Evolutionary conservation across 2,113 vertebrate genomes (phyloP).

Genomic region (Sebastes schlegelii): DNA sequence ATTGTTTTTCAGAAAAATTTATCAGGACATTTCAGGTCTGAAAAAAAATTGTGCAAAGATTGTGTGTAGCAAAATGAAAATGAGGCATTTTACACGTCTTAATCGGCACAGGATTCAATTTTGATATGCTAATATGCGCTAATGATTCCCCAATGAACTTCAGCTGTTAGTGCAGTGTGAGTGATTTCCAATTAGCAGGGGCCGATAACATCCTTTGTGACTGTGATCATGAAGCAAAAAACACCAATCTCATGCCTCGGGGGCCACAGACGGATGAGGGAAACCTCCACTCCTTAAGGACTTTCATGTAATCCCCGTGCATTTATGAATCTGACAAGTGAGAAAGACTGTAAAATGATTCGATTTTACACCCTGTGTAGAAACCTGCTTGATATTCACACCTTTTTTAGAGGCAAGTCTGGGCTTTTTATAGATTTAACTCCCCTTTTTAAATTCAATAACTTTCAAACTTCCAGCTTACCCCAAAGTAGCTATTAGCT

Average conservation of each 20-base stretch:
- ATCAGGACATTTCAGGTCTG: neutral
- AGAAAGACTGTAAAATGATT: neutral
- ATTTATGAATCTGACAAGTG: constrained; percentile 26
- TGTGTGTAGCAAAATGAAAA: constrained; percentile 26
- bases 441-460: neutral
- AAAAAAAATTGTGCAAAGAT: neutral
- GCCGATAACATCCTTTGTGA: constrained; percentile 54
- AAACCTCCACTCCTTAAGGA: constrained; percentile 24
- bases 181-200: constrained; percentile 69
- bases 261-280: constrained; percentile 22
- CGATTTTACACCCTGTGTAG: neutral
- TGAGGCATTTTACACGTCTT: constrained; percentile 41
- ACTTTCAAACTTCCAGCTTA: constrained; percentile 53
- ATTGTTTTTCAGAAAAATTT: neutral
- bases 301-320: constrained; percentile 22
- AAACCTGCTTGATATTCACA: neutral
- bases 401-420: neutral
- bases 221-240: constrained; percentile 57
- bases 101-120: constrained; percentile 58
- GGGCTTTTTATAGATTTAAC: neutral
- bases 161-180: constrained; percentile 67
- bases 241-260: constrained; percentile 49
- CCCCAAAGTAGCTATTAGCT: constrained; percentile 89
- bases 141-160: constrained; percentile 64
- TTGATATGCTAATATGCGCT: constrained; percentile 70